Conservation (phyloP, 2,113 vertebrate species). For the Leptosomus discolor region DNA sequence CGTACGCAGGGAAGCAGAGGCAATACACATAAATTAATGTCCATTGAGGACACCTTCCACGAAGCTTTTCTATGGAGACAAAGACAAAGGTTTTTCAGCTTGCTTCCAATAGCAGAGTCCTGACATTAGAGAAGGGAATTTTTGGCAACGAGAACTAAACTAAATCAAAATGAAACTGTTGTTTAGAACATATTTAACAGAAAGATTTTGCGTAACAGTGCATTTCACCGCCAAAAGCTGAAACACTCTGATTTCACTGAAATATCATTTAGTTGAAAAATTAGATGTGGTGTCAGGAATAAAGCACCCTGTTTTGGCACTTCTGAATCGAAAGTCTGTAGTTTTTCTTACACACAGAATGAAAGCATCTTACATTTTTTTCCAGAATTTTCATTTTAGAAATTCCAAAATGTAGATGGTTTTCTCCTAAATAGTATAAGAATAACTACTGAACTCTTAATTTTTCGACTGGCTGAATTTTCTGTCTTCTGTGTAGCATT, state of each 20-base stretch:
- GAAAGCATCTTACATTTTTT: background rate
- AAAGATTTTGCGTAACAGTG: background rate
- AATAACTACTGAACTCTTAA: background rate
- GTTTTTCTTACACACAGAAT: background rate
- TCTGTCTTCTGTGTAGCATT: background rate
- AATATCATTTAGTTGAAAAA: background rate
- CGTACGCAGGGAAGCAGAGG: background rate
- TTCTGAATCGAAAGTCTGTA: background rate
- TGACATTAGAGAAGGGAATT: background rate
- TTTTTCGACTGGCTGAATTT: background rate
- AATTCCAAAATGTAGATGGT: background rate
- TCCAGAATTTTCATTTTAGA: background rate
- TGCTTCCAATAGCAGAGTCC: background rate
- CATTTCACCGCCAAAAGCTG: background rate
- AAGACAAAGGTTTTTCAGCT: background rate
- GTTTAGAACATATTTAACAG: background rate
- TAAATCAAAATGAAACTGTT: background rate
- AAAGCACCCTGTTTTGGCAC: background rate
- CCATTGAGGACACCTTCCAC: background rate
- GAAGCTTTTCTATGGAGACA: background rate
- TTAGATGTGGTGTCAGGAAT: background rate
- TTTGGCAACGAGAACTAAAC: background rate
- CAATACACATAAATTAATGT: background rate
- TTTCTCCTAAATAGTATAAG: background rate
- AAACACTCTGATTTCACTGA: background rate